These are phyloP conservation scores for Eclectus roratus DNA, from an alignment of 2,113 vertebrate genomes.

Conservation along the genomic window DNA sequence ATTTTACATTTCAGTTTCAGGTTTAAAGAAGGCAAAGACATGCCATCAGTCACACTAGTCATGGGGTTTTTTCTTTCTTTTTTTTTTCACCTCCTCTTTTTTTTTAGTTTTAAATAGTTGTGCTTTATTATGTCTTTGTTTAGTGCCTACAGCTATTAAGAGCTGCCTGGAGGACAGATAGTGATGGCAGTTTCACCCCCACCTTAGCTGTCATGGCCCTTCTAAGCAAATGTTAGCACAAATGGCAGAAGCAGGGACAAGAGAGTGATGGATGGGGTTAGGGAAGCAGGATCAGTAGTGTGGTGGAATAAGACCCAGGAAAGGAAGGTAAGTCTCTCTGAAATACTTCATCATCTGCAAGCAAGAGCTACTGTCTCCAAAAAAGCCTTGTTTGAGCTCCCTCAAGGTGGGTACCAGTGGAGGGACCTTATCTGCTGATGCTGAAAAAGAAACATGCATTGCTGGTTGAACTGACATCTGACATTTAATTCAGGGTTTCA, in stretches of 20 bases:
- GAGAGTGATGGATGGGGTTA: background rate
- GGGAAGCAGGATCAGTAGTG: background rate
- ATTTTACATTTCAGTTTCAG: background rate
- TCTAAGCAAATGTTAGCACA: slow-evolving; percentile 29
- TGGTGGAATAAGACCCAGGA: background rate
- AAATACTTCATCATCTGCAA: background rate
- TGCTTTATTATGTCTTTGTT: background rate
- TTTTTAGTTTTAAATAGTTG: background rate
- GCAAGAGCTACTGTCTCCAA: background rate
- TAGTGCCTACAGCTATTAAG: background rate
- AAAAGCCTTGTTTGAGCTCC: background rate
- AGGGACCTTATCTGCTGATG: background rate
- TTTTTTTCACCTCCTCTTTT: too few relatives aligned
- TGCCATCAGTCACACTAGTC: background rate
- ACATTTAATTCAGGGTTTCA: background rate
- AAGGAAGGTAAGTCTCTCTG: background rate
- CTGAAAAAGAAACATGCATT: background rate
- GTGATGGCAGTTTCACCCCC: background rate
- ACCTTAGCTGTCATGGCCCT: background rate
- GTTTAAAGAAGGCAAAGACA: background rate
- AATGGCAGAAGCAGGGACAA: background rate
- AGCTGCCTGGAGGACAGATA: background rate
- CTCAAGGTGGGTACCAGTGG: background rate
- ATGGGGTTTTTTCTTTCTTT: background rate
- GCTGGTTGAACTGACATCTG: background rate